Percentiles rank a stretch among this genome's conserved stretches.
Conservation (phyloP, 2,113 vertebrate species). For the Perccottus glenii region DNA sequence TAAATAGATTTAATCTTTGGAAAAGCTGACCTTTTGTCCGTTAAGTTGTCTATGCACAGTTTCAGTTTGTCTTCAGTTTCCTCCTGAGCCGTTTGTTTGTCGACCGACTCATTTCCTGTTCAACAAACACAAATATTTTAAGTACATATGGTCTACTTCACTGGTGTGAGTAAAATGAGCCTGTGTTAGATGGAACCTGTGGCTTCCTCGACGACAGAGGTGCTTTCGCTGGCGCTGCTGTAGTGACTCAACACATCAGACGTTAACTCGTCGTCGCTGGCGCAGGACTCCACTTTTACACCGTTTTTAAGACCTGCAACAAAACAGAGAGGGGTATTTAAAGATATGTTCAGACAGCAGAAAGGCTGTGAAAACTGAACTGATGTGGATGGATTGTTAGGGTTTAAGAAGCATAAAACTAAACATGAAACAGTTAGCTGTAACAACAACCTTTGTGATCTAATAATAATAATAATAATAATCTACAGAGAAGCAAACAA, state of each 20-base stretch:
- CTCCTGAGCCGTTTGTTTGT: slow-evolving; percentile 87
- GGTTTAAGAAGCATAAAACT: too few relatives aligned
- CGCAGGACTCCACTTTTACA: slow-evolving; percentile 82
- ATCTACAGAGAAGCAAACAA: too few relatives aligned
- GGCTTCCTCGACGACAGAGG: slow-evolving; percentile 84
- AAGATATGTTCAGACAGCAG: too few relatives aligned
- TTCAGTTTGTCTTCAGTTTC: slow-evolving; percentile 90
- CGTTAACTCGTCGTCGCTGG: slow-evolving; percentile 90
- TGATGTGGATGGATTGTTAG: too few relatives aligned
- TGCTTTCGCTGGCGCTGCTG: slow-evolving; percentile 89
- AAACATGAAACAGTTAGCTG: too few relatives aligned
- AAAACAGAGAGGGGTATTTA: not conserved
- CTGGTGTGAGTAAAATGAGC: not conserved
- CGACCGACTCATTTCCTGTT: slow-evolving; percentile 82
- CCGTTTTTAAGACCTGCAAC: slow-evolving; percentile 79
- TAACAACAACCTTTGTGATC: too few relatives aligned
- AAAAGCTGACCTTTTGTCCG: slow-evolving; percentile 87
- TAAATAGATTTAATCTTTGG: too few relatives aligned
- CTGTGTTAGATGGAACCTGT: slow-evolving; percentile 73
- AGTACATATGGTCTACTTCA: not conserved
- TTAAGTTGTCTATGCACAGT: slow-evolving; percentile 89
- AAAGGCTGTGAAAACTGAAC: too few relatives aligned
- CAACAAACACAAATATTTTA: slow-evolving; percentile 5
- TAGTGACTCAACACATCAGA: slow-evolving; percentile 89
- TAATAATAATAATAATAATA: too few relatives aligned